Percentiles rank a stretch among this genome's conserved stretches.
phyloP scores from a whole-genome alignment of 2,113 vertebrate genomes.

The Hemibagrus wyckioides region DNA sequence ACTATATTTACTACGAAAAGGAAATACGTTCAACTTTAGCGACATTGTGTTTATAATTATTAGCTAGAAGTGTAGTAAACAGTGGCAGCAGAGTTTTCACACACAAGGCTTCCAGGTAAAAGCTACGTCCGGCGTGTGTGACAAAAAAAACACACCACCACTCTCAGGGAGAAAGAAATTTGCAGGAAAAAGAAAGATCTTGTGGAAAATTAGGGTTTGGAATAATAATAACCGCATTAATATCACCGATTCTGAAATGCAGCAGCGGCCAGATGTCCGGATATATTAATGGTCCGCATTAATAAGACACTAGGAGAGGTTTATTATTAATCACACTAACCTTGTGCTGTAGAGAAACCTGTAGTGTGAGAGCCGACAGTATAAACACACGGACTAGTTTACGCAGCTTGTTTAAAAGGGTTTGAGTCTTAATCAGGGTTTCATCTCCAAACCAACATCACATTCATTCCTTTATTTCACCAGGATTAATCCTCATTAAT shows the following conservation, averaged over 20 bases:
- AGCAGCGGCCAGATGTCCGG: background rate
- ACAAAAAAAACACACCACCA: background rate
- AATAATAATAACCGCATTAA: background rate
- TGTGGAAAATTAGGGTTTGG: background rate
- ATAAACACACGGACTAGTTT: background rate
- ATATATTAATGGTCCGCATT: too few relatives aligned
- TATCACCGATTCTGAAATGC: background rate
- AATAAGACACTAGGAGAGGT: too few relatives aligned
- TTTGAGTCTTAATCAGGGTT: too few relatives aligned
- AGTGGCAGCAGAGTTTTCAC: background rate
- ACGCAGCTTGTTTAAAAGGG: background rate
- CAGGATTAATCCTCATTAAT: too few relatives aligned
- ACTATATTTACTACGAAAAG: background rate
- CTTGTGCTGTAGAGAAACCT: background rate
- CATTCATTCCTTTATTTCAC: too few relatives aligned
- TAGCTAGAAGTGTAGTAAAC: background rate
- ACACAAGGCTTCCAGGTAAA: background rate
- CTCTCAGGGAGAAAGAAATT: background rate
- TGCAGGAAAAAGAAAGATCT: background rate
- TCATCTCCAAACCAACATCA: too few relatives aligned
- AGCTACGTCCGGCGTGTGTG: background rate
- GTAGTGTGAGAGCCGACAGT: background rate
- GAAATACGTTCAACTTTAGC: background rate
- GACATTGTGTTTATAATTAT: slow-evolving; percentile 12
- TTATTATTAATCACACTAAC: background rate